These are phyloP conservation scores for Acrocera orbiculus DNA, from an alignment of 2,888 invertebrate genomes.

Conservation along the genomic window DNA sequence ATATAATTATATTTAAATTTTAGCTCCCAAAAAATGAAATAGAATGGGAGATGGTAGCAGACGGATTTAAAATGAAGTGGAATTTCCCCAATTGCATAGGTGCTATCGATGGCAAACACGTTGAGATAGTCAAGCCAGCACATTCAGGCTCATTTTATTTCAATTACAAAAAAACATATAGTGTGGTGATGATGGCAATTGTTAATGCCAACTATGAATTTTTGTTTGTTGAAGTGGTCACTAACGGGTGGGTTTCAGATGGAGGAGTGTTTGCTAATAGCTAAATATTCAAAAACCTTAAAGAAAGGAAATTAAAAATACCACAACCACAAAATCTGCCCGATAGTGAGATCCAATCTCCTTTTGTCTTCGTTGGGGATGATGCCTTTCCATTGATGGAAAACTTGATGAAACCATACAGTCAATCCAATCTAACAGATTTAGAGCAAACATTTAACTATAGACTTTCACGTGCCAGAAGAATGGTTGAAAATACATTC, in stretches of 20 bases:
- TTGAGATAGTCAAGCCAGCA: too few relatives aligned
- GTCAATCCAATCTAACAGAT: neutral
- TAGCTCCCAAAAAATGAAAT: too few relatives aligned
- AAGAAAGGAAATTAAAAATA: neutral
- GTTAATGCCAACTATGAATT: slow-evolving; percentile 3
- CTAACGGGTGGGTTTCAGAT: neutral
- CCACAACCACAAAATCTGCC: neutral
- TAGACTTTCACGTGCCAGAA: slow-evolving; percentile 7
- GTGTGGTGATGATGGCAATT: neutral
- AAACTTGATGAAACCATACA: slow-evolving; percentile 1
- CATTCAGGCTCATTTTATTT: neutral
- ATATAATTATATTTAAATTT: too few relatives aligned
- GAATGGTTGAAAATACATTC: slow-evolving; percentile 11
- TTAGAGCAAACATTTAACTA: neutral
- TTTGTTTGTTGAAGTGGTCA: neutral
- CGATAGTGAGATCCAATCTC: neutral
- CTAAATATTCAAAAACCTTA: neutral
- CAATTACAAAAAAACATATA: slow-evolving; percentile 2
- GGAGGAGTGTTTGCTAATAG: slow-evolving; percentile 1
- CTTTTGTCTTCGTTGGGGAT: neutral
- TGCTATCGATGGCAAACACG: too few relatives aligned
- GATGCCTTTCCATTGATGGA: neutral
- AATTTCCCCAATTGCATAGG: too few relatives aligned
- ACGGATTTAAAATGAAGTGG: too few relatives aligned
- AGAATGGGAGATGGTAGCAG: too few relatives aligned